A percentile compares a stretch with the other conserved stretches of the same genome.
phyloP scores from a whole-genome alignment of 2,797 vertebrate genomes.

The Rhinogobio ventralis region DNA sequence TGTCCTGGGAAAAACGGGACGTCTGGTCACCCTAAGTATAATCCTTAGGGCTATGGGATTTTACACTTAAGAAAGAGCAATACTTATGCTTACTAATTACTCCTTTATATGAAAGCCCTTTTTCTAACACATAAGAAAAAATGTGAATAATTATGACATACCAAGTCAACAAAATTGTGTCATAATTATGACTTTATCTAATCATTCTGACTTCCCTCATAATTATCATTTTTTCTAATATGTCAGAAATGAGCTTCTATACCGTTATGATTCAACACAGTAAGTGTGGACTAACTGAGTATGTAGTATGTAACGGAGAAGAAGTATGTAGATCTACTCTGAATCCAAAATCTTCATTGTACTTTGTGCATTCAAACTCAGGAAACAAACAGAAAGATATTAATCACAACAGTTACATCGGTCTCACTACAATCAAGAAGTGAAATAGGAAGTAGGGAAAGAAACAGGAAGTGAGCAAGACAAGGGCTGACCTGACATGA shows the following conservation, averaged over 20 bases:
- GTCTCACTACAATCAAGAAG: not conserved
- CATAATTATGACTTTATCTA: not conserved
- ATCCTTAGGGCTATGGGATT: not conserved
- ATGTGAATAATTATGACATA: not conserved
- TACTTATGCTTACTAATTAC: not conserved
- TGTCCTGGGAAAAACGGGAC: no score
- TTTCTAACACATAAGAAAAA: not conserved
- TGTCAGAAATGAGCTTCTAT: not conserved
- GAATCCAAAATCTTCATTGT: not conserved
- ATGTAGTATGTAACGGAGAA: no score
- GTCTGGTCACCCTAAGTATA: not conserved
- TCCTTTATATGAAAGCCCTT: not conserved
- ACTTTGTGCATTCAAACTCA: not conserved
- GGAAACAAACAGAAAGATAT: not conserved
- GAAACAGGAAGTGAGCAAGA: conserved; percentile 20
- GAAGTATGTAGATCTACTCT: not conserved
- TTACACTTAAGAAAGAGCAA: not conserved
- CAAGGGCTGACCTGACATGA: conserved; percentile 86
- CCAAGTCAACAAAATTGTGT: not conserved
- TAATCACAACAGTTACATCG: not conserved
- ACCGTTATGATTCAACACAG: not conserved
- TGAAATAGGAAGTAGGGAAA: not conserved
- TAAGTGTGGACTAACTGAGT: not conserved
- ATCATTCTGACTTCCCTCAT: no score
- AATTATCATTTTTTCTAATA: not conserved